Evolutionary conservation across 2,888 invertebrate genomes (phyloP), one percentile per base, ranked within the genome.

Genomic region (Pandemis corylana): DNA sequence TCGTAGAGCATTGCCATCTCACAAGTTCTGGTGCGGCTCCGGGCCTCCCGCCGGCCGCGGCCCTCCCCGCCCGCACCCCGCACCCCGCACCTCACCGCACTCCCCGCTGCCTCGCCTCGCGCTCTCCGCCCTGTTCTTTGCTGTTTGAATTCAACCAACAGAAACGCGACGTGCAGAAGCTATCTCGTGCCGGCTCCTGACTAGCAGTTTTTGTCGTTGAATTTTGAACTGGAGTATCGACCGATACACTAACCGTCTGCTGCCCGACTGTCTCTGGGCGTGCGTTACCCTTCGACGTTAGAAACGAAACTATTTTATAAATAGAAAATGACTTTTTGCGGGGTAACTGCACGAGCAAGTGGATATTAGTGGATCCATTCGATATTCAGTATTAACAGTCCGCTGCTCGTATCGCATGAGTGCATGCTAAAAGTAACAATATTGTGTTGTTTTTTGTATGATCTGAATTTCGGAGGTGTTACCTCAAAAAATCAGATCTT

Each of bases 1-100:
- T 92, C 92, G 91, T 93, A 92, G 91, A 93, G 91, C 92, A 93
- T 90, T 89, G 94, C 94, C 94, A 94, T 95, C 94, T 95, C 94
- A 94, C 93, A 93, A 94, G 94, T 94, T 94, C 94, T 90, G 92
- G 91, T 87, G 91, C 90, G 90, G 88, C 88, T 85, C 85, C 84
- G 82, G 79, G 79, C 46, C 78, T 4, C 28, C 28, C 28, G 28
- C 28, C 80, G 79, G 77, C 78, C 81, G 77, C 82, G 66, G 71
- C 63, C 81, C 74, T 75, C 79, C 68, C 77, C 78, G 73, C 72
- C 77, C 77, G 53, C 76, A 77, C 76, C 78, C 79, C 76, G 79
- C 76, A 78, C 80, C 82, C 81, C 80, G 84, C 85, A 67, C 77
- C 79, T 77, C 46, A 10, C 68, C 77, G 75, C 83, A 80, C 82